phyloP scores from a whole-genome alignment of 64 coral and sea anemone species.

The Montipora cactus region DNA sequence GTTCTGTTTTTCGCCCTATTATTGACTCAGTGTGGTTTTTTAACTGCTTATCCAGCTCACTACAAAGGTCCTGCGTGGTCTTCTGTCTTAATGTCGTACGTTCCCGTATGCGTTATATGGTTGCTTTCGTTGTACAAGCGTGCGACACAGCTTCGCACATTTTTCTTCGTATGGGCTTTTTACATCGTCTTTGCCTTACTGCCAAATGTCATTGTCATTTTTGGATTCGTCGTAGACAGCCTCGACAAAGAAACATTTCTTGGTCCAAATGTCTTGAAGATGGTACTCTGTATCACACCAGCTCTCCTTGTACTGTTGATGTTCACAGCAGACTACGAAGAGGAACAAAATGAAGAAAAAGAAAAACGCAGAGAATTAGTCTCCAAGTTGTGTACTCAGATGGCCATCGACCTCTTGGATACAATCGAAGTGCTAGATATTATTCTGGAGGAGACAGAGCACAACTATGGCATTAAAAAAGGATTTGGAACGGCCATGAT shows the following conservation, averaged over 20 bases:
- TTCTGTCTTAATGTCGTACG: too few relatives aligned
- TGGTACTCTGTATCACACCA: neutral
- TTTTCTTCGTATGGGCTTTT: too few relatives aligned
- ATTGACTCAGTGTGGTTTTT: neutral
- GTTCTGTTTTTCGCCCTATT: neutral
- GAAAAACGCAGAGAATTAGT: neutral
- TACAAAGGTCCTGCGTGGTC: too few relatives aligned
- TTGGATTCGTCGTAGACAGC: too few relatives aligned
- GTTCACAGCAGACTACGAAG: conserved; percentile 14
- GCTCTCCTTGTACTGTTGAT: conserved; percentile 51
- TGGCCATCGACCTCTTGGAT: conserved; percentile 63
- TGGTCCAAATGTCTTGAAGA: too few relatives aligned
- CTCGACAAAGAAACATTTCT: too few relatives aligned
- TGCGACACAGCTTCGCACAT: too few relatives aligned
- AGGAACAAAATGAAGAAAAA: neutral
- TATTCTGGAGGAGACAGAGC: conserved; percentile 32
- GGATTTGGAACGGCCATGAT: conserved; percentile 27
- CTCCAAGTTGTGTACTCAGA: neutral
- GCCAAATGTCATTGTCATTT: too few relatives aligned
- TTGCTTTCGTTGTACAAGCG: too few relatives aligned
- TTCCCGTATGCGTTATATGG: too few relatives aligned
- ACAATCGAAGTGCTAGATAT: conserved; percentile 49
- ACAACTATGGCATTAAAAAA: neutral
- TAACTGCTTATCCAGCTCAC: neutral
- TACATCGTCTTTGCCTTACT: too few relatives aligned